Percentiles rank a stretch among this genome's conserved stretches.
Evolutionary conservation across 1,140 invertebrate species (phyloP).

Genomic region (Cherax destructor): DNA sequence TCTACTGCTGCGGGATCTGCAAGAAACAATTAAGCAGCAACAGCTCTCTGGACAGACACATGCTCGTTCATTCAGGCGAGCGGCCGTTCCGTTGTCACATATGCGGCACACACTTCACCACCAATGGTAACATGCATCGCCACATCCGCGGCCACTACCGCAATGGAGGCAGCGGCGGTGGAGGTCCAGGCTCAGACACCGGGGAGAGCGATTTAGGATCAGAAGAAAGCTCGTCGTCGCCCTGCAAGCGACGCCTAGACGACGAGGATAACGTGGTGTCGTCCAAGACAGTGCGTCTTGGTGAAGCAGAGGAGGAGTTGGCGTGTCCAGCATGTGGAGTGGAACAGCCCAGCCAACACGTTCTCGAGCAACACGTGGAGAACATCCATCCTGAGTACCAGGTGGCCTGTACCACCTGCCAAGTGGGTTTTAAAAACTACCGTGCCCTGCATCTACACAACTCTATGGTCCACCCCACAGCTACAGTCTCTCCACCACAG

Average conservation of each 20-base stretch:
- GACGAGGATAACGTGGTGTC: constrained; percentile 61
- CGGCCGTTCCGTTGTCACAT: constrained; percentile 86
- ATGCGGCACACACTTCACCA: constrained; percentile 89
- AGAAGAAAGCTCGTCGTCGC: constrained; percentile 71
- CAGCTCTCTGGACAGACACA: constrained; percentile 85
- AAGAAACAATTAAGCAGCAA: constrained; percentile 82
- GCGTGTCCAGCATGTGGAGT: constrained; percentile 80
- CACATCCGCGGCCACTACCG: constrained; percentile 85
- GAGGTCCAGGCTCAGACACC: constrained; percentile 73
- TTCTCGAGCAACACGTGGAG: constrained; percentile 77
- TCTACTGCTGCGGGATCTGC: constrained; percentile 78
- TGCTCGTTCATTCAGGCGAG: constrained; percentile 85
- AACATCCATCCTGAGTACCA: constrained; percentile 60
- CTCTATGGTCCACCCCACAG: constrained; percentile 79
- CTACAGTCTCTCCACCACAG: constrained; percentile 31
- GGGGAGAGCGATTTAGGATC: constrained; percentile 74
- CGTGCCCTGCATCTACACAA: constrained; percentile 83
- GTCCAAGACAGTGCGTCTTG: constrained; percentile 68
- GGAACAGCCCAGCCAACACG: constrained; percentile 79
- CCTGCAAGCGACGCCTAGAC: constrained; percentile 57
- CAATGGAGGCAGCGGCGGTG: constrained; percentile 61
- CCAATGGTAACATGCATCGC: constrained; percentile 91
- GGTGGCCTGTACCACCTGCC: constrained; percentile 73
- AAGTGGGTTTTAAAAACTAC: constrained; percentile 84
- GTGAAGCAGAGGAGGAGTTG: constrained; percentile 55